Evolutionary conservation across 2,888 invertebrate species (phyloP), one percentile per base, ranked within the genome.

Genomic region (Strigamia crassipes): DNA sequence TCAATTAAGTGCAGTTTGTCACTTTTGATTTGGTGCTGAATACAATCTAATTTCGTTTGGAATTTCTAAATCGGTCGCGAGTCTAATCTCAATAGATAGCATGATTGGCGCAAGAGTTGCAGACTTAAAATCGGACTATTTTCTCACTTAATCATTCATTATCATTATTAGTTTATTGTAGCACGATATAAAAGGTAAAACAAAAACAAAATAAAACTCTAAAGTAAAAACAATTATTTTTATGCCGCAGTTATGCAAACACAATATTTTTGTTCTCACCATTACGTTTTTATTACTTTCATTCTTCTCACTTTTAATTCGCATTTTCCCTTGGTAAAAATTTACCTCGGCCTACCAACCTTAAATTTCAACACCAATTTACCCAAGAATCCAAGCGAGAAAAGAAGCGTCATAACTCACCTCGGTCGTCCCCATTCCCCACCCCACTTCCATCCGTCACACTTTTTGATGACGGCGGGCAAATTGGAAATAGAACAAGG

Each of bases 321-420:
- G 27, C 73, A 73, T 73, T 73, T 73, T 73, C 73, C 73, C 73
- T 73, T 27, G 73, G 73, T 73, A 73, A 73, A 73, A 31, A 73
- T 73, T 73, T 31, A 73, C 73, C 73, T 73, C 31, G 5, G 31
- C 73, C 31, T n/a, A 73, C 73, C 27, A 73, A 73, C 73, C 73
- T 73, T 73, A 73, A 73, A 73, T 73, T 73, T 73, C 73, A 73
- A 73, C 73, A 73, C 73, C 73, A 73, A 73, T 73, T 73, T 73
- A 73, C 73, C 73, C 73, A 73, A 73, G 73, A 73, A 73, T 73
- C 73, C 73, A 73, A 73, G 73, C 73, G 73, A 73, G 73, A 73
- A 73, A 73, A 73, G 73, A 73, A 73, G 73, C 73, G 31, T 73
- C 73, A 73, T 73, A 73, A 73, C 73, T 73, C 73, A 73, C 73